A percentile compares a stretch with the other conserved stretches of the same genome.
phyloP scores from a whole-genome alignment of 2,797 vertebrate genomes.

The Salarias fasciatus region DNA sequence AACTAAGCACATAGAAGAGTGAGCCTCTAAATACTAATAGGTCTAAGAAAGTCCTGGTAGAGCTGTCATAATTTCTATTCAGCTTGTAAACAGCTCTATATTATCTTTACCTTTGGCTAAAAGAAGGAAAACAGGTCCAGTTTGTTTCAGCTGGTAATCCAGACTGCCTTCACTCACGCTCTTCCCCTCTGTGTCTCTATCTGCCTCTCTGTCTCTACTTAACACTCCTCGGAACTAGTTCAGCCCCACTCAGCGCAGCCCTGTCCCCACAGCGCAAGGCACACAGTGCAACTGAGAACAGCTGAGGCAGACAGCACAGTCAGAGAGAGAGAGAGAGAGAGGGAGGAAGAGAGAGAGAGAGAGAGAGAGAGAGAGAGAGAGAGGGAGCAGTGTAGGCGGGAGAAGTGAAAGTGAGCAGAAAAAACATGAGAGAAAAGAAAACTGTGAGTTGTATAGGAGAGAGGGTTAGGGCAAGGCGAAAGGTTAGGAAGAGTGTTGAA shows the following conservation, averaged over 20 bases:
- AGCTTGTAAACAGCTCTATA: constrained; percentile 46
- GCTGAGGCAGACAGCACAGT: constrained; percentile 74
- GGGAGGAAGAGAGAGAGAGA: constrained; percentile 42
- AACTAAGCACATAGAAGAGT: constrained; percentile 28
- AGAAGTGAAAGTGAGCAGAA: constrained; percentile 60
- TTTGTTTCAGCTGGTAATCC: constrained; percentile 71
- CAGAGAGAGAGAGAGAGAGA: constrained; percentile 43
- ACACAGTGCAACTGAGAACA: constrained; percentile 80
- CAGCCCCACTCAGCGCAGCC: constrained; percentile 65
- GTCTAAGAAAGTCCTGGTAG: constrained; percentile 14
- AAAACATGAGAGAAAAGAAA: constrained; percentile 61
- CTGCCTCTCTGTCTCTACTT: constrained; percentile 50
- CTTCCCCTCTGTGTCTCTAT: constrained; percentile 38
- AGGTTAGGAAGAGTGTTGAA: constrained; percentile 54
- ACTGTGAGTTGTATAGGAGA: constrained; percentile 53
- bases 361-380: constrained; percentile 43
- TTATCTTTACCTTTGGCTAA: constrained; percentile 69
- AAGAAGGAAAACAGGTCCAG: constrained; percentile 74
- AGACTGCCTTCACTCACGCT: constrained; percentile 54
- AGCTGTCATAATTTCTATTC: constrained; percentile 45
- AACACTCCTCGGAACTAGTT: constrained; percentile 62
- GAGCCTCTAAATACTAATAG: constrained; percentile 20
- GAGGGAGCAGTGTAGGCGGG: constrained; percentile 65
- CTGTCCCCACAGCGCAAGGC: constrained; percentile 75
- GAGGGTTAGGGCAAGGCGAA: constrained; percentile 55